Base-by-base conservation (phyloP, 2,888 invertebrate genomes). In the Drosophila basisetae region DNA sequence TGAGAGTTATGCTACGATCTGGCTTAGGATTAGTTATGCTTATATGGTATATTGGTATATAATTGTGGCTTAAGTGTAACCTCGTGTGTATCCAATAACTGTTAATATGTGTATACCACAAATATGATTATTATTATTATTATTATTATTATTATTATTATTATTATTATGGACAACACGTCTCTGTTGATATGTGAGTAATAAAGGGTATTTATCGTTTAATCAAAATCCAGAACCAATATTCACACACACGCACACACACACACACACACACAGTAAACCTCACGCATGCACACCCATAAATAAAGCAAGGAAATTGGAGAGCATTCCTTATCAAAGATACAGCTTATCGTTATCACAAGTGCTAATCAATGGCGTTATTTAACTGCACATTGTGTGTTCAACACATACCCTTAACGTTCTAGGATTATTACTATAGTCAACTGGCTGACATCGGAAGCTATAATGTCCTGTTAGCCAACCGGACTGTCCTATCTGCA, bases 381-480 rank as follows among this genome's bases (percentile, higher is more conserved):
- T 83, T 74, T 69, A 73, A 77, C 78, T 53, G 65, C 69, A 70
- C 80, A 70, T 61, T 66, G 70, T 71, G 77, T 83, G 84, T 89
- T 92, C 91, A 92, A 91, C 92, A 93, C 93, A 90, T 96, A 98
- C 98, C 96, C 97, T 96, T 94, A 98, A 94, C 92, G 98, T 97
- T 95, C 96, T 96, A 93, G 97, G 97, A 95, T 96, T 96, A 94
- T 96, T 96, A 94, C 97, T 97, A 95, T 98, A 97, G 95, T 98
- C 98, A 94, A 98, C 98, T 92, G 98, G 98, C 95, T 99, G 98
- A 95, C 98, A 99, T 94, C 96, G 96, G 94, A 97, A 96, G 95
- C 96, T 98, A 96, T 99, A 99, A 94, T 97, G 97, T 94, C 97
- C 97, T 94, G 97, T 97, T 94, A 98, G 96, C 98, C 98, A 99